Base-by-base conservation (phyloP, 2,888 invertebrate genomes). In the Nesidiocoris tenuis region DNA sequence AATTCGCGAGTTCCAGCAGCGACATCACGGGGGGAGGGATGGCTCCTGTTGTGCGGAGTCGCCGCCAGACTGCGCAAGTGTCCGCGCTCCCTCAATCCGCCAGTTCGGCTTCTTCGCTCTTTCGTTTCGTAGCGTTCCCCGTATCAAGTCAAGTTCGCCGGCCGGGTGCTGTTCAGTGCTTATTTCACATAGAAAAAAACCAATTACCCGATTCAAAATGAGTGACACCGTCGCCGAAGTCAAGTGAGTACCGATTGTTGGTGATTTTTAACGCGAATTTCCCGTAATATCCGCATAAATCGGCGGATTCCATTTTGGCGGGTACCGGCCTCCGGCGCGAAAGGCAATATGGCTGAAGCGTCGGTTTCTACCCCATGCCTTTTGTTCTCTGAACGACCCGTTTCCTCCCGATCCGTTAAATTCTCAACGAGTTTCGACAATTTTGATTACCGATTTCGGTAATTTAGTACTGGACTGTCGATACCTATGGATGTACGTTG, bases 141-240 rank as follows among this genome's bases (percentile, higher is more conserved):
- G 71, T 61, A 55, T 19, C 74, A 74, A 63, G 64, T 39, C 39
- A 39, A 39, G 39, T 39, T 39, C 39, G 39, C 39, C 39, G 39
- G 68, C 70, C 74, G 82, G 25, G 72, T 71, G 65, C 24, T 65
- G 63, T 71, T 61, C 66, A 12, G 22, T 74, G 21, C 21, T 63
- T 61, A 61, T 76, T 59, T 59, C n/a, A 59, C 17, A 9, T 18
- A 59, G 18, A 18, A 18, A 59, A 9, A 3, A 59, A 59, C 59
- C 59, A 5, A n/a, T 9, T 3, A 59, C 3, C 59, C 18, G 19
- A 5, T 1, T 81, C 82, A 87, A 81, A 85, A 90, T 90, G 90
- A 89, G 90, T 85, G 90, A 90, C 85, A 84, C 84, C 79, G 84
- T 82, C 79, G 85, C 87, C 79, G 88, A 89, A 83, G 87, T 87